A percentile compares a stretch with the other conserved stretches of the same genome.
These are phyloP conservation scores for Notodonta dromedarius DNA, from an alignment of 2,888 invertebrate species.

Conservation along the genomic window DNA sequence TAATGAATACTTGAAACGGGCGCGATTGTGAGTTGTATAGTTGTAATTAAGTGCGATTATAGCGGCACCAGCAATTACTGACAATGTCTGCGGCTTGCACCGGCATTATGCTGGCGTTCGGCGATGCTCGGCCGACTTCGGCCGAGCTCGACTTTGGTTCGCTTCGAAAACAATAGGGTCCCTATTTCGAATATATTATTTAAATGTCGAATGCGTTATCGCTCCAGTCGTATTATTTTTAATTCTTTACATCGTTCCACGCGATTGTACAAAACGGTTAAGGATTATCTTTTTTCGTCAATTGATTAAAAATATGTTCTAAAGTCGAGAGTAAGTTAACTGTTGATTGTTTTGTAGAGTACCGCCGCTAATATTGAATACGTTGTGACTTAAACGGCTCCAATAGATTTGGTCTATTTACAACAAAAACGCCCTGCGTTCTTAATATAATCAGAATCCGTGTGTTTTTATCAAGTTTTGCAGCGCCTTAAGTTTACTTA, in stretches of 20 bases:
- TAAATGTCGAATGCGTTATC: background rate
- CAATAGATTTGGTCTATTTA: too few species aligned
- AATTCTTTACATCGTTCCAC: background rate
- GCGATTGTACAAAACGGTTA: constrained; percentile 3
- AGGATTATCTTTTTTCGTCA: background rate
- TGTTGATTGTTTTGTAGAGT: too few species aligned
- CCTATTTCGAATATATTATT: constrained; percentile 1
- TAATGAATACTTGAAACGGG: constrained; percentile 77
- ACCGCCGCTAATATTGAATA: too few species aligned
- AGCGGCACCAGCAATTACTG: constrained; percentile 71
- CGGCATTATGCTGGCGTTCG: constrained; percentile 40
- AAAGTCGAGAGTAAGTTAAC: background rate
- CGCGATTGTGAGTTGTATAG: constrained; percentile 76
- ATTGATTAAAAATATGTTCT: background rate
- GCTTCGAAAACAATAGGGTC: constrained; percentile 5
- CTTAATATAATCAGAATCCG: too few species aligned
- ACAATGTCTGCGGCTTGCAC: constrained; percentile 66
- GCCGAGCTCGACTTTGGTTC: constrained; percentile 23
- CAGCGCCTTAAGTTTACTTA: too few species aligned
- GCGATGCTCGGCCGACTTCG: constrained; percentile 35
- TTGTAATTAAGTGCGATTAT: constrained; percentile 79
- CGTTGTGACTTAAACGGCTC: too few species aligned
- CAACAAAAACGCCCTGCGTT: too few species aligned
- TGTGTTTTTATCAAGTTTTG: too few species aligned
- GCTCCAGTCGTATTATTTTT: background rate